Base-by-base conservation (phyloP, 2,888 invertebrate species). In the Epistrophe grossulariae region DNA sequence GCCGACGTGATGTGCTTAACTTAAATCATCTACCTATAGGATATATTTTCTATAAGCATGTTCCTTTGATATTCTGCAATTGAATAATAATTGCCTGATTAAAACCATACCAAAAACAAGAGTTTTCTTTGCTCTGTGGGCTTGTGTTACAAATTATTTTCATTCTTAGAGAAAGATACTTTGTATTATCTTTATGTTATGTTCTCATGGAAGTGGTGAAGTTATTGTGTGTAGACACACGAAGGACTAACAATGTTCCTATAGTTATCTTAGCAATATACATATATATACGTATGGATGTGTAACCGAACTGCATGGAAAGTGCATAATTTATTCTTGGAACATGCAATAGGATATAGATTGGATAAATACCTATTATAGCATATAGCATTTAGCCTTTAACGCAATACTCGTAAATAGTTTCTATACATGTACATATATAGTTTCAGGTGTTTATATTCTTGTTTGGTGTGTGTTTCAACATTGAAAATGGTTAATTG, bases 11-110 rank as follows among this genome's bases (percentile, higher is more conserved):
- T 60, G 40, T 62, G 60, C 24, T 9, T 48, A 17, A 6, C 9
- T 17, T 48, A 48, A 3, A n/a, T 40, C 38, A 60, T 38, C 17
- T 52, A 43, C 5, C n/a, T 38, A 55, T 24, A 55, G 55, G 19
- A 35, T 38, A 60, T 11, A 24, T 48, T 9, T 6, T 17, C 17
- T 7, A n/a, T n/a, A 9, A 62, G 24, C 40, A 62, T 40, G 60
- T 62, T 62, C 15, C 15, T 40, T 40, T 40, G 19, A 40, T 40
- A 60, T 40, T 72, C 72, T 66, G 52, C 72, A 78, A 78, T 78
- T 78, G 82, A 83, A 83, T 83, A 78, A 73, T 83, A 83, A 78
- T 83, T 66, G 72, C 72, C 82, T 78, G 64, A 72, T 83, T 83
- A 78, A 60, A 40, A 60, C 24, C 59, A 38, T 24, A 19, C 19